A percentile compares a stretch with the other conserved stretches of the same genome.
Conservation (phyloP, 2,888 invertebrate species). For the Teleogryllus oceanicus region DNA sequence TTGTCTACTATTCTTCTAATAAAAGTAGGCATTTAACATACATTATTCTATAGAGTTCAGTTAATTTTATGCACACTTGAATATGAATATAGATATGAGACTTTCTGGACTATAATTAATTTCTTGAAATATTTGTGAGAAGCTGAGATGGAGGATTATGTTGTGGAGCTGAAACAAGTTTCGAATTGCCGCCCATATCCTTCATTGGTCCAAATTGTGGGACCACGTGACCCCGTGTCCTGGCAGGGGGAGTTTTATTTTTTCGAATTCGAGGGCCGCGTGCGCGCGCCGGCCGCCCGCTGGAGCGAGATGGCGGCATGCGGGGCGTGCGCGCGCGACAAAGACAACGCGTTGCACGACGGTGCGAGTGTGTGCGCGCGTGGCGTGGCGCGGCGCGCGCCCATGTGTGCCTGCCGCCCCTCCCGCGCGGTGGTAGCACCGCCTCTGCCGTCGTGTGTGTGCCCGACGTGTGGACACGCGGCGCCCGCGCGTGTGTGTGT, state of each 20-base stretch:
- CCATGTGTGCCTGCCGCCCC: too few species aligned
- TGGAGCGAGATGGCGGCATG: background rate
- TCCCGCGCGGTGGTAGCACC: too few species aligned
- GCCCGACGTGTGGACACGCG: background rate
- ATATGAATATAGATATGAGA: too few species aligned
- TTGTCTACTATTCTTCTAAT: too few species aligned
- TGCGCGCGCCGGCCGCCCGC: background rate
- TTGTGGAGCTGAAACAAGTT: background rate
- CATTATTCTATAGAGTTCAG: too few species aligned
- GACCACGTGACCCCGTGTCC: background rate
- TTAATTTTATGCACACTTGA: too few species aligned
- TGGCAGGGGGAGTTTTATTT: background rate
- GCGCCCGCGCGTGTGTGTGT: background rate
- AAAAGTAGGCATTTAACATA: too few species aligned
- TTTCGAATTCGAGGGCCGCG: background rate
- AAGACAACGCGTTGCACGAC: background rate
- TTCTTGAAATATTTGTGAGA: too few species aligned
- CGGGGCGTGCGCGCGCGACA: background rate
- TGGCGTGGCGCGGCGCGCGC: too few species aligned
- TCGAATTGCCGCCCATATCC: background rate
- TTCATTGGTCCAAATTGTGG: background rate
- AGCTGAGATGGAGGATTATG: too few species aligned
- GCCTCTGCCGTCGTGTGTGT: background rate
- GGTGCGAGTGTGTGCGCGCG: background rate
- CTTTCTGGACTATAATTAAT: too few species aligned